Conservation (phyloP, 2,888 invertebrate species). For the Thalpophila matura region DNA sequence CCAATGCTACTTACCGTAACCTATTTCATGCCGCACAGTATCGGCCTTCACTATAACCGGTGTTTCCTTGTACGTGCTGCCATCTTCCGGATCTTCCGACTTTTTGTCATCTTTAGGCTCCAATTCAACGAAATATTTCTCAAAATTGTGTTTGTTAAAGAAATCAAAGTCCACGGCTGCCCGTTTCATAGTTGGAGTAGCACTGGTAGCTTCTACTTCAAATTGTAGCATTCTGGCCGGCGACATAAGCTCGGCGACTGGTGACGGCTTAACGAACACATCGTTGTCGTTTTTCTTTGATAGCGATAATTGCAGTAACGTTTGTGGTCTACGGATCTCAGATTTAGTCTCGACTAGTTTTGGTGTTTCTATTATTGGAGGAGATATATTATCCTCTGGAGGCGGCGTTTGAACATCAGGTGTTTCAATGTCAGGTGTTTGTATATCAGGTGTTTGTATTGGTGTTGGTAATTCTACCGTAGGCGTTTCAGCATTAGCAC, state of each 20-base stretch:
- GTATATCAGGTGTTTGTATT: neutral
- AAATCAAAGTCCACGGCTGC: slow-evolving; percentile 85
- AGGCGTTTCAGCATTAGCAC: slow-evolving; percentile 66
- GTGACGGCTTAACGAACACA: slow-evolving; percentile 83
- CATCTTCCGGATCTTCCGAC: slow-evolving; percentile 55
- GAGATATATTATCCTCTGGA: slow-evolving; percentile 57
- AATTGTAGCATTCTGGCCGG: slow-evolving; percentile 88
- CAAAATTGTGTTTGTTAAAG: slow-evolving; percentile 81
- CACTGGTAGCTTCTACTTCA: slow-evolving; percentile 78
- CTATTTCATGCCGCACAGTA: slow-evolving; percentile 86
- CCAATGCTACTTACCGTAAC: slow-evolving; percentile 79
- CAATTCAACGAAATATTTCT: slow-evolving; percentile 78
- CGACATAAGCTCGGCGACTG: slow-evolving; percentile 82
- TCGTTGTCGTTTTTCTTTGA: slow-evolving; percentile 78
- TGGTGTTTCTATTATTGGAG: slow-evolving; percentile 75
- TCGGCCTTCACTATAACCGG: slow-evolving; percentile 81
- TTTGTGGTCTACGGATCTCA: slow-evolving; percentile 66
- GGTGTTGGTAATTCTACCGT: slow-evolving; percentile 60
- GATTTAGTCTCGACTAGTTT: slow-evolving; percentile 63
- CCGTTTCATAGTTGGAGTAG: slow-evolving; percentile 87
- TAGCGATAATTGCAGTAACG: slow-evolving; percentile 77
- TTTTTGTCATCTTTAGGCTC: slow-evolving; percentile 55
- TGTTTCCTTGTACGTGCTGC: slow-evolving; percentile 74
- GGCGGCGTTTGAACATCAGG: slow-evolving; percentile 42
- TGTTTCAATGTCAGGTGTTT: slow-evolving; percentile 45